A percentile compares a stretch with the other conserved stretches of the same genome.
Conservation (phyloP, 2,797 vertebrate species). For the Basileuterus tristriatus region DNA sequence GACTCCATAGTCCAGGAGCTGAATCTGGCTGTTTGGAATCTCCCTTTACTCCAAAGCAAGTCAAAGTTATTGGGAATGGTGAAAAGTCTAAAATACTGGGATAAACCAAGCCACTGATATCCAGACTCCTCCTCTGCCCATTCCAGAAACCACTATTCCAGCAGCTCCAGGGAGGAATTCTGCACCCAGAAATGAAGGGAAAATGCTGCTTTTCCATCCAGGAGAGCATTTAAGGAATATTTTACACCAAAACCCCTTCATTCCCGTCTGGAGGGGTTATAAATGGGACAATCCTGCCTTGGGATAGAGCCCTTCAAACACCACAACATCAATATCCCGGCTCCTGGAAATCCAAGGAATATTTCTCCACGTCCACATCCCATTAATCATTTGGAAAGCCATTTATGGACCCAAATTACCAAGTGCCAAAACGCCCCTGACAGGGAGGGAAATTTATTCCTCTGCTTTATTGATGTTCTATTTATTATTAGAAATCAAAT, state of each 20-base stretch:
- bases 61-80: fast-evolving
- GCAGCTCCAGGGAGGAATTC: background rate
- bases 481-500: constrained; percentile 26
- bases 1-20: too few species aligned
- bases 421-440: constrained; percentile 45
- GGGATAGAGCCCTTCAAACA: background rate
- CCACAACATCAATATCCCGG: constrained; percentile 47
- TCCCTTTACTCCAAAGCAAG: background rate
- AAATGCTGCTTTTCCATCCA: background rate
- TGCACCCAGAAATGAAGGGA: fast-evolving
- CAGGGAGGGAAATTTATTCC: constrained; percentile 8
- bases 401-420: constrained; percentile 63
- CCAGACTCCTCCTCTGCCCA: background rate
- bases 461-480: constrained; percentile 24
- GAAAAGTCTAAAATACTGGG: background rate
- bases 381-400: constrained; percentile 59
- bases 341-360: constrained; percentile 43
- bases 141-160: background rate
- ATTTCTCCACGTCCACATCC: constrained; percentile 52
- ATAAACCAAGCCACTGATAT: background rate
- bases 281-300: constrained; percentile 25
- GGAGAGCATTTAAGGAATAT: constrained; percentile 9
- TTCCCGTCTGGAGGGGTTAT: constrained; percentile 7
- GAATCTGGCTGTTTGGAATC: background rate
- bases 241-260: constrained; percentile 54